These are phyloP conservation scores for Callyntrura guangdongensis DNA, from an alignment of 2,888 invertebrate genomes.

Conservation along the genomic window DNA sequence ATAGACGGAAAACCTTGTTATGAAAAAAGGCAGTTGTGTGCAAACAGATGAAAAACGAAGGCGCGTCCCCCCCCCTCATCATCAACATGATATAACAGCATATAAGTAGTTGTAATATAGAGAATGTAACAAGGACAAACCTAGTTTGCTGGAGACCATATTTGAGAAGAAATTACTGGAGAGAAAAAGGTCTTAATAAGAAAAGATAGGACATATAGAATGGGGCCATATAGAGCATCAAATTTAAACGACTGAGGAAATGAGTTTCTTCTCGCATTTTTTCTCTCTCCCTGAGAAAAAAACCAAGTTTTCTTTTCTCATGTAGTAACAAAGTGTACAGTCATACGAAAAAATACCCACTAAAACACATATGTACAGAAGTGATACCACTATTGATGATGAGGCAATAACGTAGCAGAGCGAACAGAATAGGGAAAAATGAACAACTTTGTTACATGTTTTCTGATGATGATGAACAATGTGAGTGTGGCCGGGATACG, in stretches of 20 bases:
- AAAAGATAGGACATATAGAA: not conserved
- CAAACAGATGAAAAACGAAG: constrained; percentile 18
- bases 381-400: not conserved
- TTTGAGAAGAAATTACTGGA: constrained; percentile 28
- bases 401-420: not conserved
- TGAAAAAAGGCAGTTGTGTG: not conserved
- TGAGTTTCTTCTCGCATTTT: constrained; percentile 56
- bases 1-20: not conserved
- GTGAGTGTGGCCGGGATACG: constrained; percentile 6
- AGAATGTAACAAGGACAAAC: not conserved
- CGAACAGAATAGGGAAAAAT: constrained; percentile 11
- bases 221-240: constrained; percentile 40
- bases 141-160: not conserved
- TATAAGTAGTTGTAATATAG: not conserved
- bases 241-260: constrained; percentile 70
- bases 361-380: not conserved
- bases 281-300: not conserved
- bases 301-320: not conserved
- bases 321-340: not conserved
- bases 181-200: constrained; percentile 64
- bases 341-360: too few relatives aligned
- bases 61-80: not conserved
- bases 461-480: constrained; percentile 24
- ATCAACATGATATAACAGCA: constrained; percentile 1
- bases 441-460: not conserved